Evolutionary conservation across 2,797 vertebrate species (phyloP), one percentile per base, ranked within the genome.

Genomic region (Typhlichthys eigenmanni): DNA sequence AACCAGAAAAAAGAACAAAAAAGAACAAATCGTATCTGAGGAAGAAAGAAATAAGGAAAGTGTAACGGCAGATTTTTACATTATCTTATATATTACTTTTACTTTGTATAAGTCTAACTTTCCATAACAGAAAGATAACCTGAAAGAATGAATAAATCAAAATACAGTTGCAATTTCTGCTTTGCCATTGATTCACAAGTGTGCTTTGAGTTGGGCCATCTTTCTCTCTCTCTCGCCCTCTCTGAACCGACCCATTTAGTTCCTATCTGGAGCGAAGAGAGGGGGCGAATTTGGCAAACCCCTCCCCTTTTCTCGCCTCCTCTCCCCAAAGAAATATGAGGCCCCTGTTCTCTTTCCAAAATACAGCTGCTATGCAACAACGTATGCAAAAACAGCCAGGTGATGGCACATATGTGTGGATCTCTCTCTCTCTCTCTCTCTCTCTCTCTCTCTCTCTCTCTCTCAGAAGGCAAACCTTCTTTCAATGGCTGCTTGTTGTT

Each of bases 311-410:
- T 71, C 34, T 71, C 60, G 17, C 17, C 60, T 7, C 55, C 61
- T 47, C 57, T 66, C 68, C 17, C 53, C 63, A 82, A 75, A 83
- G 80, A 91, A 89, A 89, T 84, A 88, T 84, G 84, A 82, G 62
- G 78, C 84, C 72, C 83, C 77, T 76, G 80, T 85, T 86, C 84
- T 85, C 87, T 92, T 92, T 92, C 89, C 91, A 91, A 92, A 93
- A 92, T 92, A 92, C 87, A 92, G 90, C 91, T 92, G 91, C 92
- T 91, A 91, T 64, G 91, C 91, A 92, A 92, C 90, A 88, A 87
- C 90, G 83, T 85, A 76, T 63, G 70, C 80, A 76, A 80, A 90
- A 92, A 91, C 90, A 92, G 58, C 85, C 89, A 89, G 85, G 83
- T 87, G 89, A 79, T 85, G 88, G 80, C 90, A 91, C 83, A 89